Evolutionary conservation across 2,113 vertebrate genomes (phyloP).

Genomic region (Neodontobutis hainanensis): DNA sequence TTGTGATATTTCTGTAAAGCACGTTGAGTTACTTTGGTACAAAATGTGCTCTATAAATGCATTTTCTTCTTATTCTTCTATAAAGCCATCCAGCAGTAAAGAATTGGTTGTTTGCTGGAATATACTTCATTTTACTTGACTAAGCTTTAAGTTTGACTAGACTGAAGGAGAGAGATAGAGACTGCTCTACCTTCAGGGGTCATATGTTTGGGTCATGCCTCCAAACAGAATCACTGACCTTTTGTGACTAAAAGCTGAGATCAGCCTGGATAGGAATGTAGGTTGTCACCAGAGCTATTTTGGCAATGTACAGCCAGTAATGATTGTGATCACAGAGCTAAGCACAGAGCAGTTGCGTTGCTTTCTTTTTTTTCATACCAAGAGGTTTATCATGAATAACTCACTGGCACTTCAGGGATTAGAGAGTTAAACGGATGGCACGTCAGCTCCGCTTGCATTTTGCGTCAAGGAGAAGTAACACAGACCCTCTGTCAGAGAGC

Average conservation of each 20-base stretch:
- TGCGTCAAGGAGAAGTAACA: conserved; percentile 90
- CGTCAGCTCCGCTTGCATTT: conserved; percentile 91
- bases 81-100: conserved; percentile 54
- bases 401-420: conserved; percentile 73
- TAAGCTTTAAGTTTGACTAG: conserved; percentile 65
- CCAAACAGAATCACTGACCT: conserved; percentile 74
- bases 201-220: conserved; percentile 70
- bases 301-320: conserved; percentile 78
- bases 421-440: conserved; percentile 91
- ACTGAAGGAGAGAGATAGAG: conserved; percentile 73
- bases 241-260: conserved; percentile 70
- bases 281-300: conserved; percentile 83
- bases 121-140: conserved; percentile 67
- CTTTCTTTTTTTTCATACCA: conserved; percentile 51
- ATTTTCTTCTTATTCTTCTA: conserved; percentile 2
- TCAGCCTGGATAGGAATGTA: conserved; percentile 77
- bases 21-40: too few relatives aligned
- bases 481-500: conserved; percentile 86
- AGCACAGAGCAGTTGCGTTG: conserved; percentile 81
- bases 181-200: conserved; percentile 75
- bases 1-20: too few relatives aligned
- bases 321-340: conserved; percentile 78
- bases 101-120: conserved; percentile 62
- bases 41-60: too few relatives aligned
- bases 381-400: conserved; percentile 75